Evolutionary conservation across 64 coral and sea anemone genomes (phyloP).

Genomic region (Pocillopora damicornis): DNA sequence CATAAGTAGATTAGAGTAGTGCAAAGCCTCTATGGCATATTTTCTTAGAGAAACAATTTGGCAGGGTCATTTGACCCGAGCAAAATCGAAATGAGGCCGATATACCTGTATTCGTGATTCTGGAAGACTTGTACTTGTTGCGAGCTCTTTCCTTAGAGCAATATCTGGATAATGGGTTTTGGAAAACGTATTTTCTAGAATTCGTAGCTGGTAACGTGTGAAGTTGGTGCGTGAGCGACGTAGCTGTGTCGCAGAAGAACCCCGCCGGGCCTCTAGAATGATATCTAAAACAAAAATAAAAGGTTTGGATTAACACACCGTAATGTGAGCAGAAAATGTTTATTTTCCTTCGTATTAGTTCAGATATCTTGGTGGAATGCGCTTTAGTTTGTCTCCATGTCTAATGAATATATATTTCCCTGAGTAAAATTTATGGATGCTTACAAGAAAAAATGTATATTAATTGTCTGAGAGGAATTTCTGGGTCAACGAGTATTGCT

Average conservation of each 20-base stretch:
- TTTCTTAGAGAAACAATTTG: too few relatives aligned
- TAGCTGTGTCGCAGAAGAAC: background rate
- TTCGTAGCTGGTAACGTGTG: constrained; percentile 33
- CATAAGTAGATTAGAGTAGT: too few relatives aligned
- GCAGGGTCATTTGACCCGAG: too few relatives aligned
- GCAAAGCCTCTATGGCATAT: too few relatives aligned
- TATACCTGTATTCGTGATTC: constrained; percentile 65
- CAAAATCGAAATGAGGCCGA: too few relatives aligned
- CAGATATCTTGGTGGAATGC: background rate
- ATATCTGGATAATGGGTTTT: constrained; percentile 65
- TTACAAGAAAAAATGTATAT: too few relatives aligned
- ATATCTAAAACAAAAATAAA: constrained; percentile 40
- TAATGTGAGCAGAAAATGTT: background rate
- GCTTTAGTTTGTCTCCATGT: too few relatives aligned
- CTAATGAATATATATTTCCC: too few relatives aligned
- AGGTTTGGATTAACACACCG: background rate
- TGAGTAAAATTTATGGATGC: too few relatives aligned
- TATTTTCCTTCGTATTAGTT: background rate
- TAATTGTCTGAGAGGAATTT: too few relatives aligned
- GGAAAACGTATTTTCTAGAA: constrained; percentile 56
- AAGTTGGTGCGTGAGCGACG: constrained; percentile 63
- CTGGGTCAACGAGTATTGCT: too few relatives aligned
- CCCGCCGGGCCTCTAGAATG: constrained; percentile 57
- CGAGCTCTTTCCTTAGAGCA: constrained; percentile 49
- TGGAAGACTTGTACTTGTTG: constrained; percentile 56